Percentiles rank a stretch among this genome's conserved stretches.
phyloP scores from a whole-genome alignment of 2,797 vertebrate species.

The Diceros bicornis region DNA sequence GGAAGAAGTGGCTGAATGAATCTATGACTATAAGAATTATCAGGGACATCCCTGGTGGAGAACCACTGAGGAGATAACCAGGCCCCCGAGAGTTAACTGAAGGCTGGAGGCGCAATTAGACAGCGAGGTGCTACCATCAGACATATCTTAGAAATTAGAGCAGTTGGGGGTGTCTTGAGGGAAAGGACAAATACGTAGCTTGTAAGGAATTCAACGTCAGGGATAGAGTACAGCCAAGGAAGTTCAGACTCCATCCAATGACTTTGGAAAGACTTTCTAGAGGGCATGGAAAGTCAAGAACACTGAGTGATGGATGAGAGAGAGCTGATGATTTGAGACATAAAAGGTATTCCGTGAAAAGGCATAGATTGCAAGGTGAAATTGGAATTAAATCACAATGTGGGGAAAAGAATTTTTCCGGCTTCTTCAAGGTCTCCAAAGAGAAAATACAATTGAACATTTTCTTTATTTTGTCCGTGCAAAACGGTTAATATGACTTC shows the following conservation, averaged over 20 bases:
- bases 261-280: background rate
- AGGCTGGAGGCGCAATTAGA: background rate
- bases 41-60: background rate
- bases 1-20: background rate
- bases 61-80: background rate
- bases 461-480: background rate
- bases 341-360: background rate
- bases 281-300: background rate
- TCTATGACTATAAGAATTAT: background rate
- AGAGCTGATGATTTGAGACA: background rate
- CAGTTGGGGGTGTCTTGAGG: background rate
- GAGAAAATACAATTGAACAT: background rate
- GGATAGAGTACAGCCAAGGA: background rate
- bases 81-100: background rate
- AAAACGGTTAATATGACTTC: background rate
- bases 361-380: background rate
- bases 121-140: background rate
- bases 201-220: background rate
- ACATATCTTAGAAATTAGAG: background rate
- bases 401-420: background rate
- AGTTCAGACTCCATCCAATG: background rate
- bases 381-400: background rate
- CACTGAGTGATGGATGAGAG: background rate
- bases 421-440: background rate
- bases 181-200: background rate